A percentile compares a stretch with the other conserved stretches of the same genome.
Evolutionary conservation across 2,113 vertebrate species (phyloP).

Genomic region (Gavialis gangeticus): DNA sequence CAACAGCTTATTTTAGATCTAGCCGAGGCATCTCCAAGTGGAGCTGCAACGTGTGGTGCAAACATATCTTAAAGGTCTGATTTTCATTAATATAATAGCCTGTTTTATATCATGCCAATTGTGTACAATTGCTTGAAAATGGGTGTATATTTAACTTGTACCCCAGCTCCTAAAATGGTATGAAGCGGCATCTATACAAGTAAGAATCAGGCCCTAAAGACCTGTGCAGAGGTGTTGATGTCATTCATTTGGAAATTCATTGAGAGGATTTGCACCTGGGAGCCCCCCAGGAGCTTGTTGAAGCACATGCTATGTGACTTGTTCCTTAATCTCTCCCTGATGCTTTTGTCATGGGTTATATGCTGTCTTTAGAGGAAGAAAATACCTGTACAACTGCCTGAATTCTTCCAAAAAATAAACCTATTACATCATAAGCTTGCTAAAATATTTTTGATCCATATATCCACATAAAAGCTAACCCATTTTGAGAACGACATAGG

Average conservation of each 20-base stretch:
- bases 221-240: not conserved
- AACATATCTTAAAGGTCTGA: not conserved
- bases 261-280: not conserved
- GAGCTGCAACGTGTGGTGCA: not conserved
- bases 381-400: not conserved
- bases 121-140: not conserved
- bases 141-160: not conserved
- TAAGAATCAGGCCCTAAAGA: not conserved
- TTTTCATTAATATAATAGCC: not conserved
- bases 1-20: too few species aligned
- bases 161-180: not conserved
- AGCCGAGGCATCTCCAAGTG: too few species aligned
- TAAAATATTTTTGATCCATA: not conserved
- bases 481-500: conserved; percentile 38
- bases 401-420: not conserved
- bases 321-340: not conserved
- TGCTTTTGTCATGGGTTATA: conserved; percentile 10
- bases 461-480: not conserved
- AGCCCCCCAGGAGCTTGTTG: not conserved
- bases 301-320: fast-evolving
- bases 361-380: not conserved
- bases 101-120: not conserved
- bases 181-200: not conserved
- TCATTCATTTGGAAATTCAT: not conserved
- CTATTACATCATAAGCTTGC: not conserved